Evolutionary conservation across 2,888 invertebrate species (phyloP).

Genomic region (Sminthurides aquaticus): DNA sequence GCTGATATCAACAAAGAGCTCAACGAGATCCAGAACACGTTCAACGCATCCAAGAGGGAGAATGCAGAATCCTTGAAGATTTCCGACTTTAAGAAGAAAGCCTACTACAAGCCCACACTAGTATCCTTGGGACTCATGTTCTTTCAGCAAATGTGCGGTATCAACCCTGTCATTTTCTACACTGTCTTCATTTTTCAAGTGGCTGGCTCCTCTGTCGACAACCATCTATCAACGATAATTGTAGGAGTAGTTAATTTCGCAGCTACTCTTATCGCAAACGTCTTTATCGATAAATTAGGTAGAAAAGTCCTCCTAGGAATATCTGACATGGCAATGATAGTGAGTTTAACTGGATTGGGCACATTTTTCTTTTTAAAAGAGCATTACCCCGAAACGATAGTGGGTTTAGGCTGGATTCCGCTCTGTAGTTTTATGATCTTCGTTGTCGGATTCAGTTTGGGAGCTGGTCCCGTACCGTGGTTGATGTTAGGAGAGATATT

Average conservation of each 20-base stretch:
- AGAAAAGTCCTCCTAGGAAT: slow-evolving; percentile 79
- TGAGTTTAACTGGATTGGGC: slow-evolving; percentile 64
- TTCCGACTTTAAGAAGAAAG: slow-evolving; percentile 46
- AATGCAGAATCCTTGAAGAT: slow-evolving; percentile 11
- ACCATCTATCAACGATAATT: slow-evolving; percentile 71
- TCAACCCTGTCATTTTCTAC: slow-evolving; percentile 91
- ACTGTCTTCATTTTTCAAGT: slow-evolving; percentile 68
- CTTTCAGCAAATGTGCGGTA: slow-evolving; percentile 90
- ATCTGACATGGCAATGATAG: slow-evolving; percentile 69
- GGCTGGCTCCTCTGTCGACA: slow-evolving; percentile 71
- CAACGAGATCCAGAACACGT: slow-evolving; percentile 62
- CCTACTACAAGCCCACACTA: slow-evolving; percentile 66
- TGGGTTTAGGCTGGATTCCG: slow-evolving; percentile 54
- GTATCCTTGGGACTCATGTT: slow-evolving; percentile 84
- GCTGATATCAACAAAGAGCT: slow-evolving; percentile 70
- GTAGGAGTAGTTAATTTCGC: slow-evolving; percentile 82
- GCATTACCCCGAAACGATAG: slow-evolving; percentile 16
- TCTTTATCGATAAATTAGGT: slow-evolving; percentile 79
- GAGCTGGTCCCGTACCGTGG: slow-evolving; percentile 75
- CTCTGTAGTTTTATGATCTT: slow-evolving; percentile 73
- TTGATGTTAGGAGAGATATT: slow-evolving; percentile 86
- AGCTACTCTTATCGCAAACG: slow-evolving; percentile 77
- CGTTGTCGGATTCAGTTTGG: slow-evolving; percentile 78
- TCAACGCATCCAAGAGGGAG: slow-evolving; percentile 57
- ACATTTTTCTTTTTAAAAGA: slow-evolving; percentile 66